A percentile compares a stretch with the other conserved stretches of the same genome.
These are phyloP conservation scores for Siphlonurus alternatus DNA, from an alignment of 2,888 invertebrate species.

Conservation along the genomic window DNA sequence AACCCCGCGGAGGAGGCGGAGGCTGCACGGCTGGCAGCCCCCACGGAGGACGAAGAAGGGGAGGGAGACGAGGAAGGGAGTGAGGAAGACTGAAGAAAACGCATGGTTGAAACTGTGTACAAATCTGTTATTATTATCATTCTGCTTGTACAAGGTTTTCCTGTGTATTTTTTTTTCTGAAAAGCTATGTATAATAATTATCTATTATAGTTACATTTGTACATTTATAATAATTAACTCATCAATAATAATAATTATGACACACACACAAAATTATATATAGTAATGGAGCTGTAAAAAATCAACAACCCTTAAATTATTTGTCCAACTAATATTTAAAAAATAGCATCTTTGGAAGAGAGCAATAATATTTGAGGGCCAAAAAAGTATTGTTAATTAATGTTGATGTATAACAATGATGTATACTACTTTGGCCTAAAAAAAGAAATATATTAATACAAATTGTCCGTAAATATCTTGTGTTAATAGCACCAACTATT, in stretches of 20 bases:
- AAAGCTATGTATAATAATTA: not conserved
- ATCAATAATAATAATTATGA: not conserved
- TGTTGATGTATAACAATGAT: not conserved
- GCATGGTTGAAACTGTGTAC: not conserved
- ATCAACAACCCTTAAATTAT: not conserved
- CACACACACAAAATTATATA: not conserved
- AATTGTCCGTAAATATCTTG: not conserved
- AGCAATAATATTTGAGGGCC: constrained; percentile 9
- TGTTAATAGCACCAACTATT: not conserved
- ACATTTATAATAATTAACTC: not conserved
- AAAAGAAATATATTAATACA: not conserved
- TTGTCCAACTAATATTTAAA: constrained; percentile 7
- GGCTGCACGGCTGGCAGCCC: not conserved
- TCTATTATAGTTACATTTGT: not conserved
- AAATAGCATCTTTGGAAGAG: constrained; percentile 15
- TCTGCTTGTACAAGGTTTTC: not conserved
- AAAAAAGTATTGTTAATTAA: not conserved
- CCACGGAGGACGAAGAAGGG: not conserved
- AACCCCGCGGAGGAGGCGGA: not conserved
- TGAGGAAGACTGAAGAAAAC: not conserved
- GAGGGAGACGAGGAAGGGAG: not conserved
- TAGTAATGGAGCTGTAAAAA: not conserved
- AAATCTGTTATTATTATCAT: not conserved
- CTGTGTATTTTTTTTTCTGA: not conserved
- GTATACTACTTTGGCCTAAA: not conserved